Base-by-base conservation (phyloP, 2,888 invertebrate species). In the Hemistola chrysoprasaria region DNA sequence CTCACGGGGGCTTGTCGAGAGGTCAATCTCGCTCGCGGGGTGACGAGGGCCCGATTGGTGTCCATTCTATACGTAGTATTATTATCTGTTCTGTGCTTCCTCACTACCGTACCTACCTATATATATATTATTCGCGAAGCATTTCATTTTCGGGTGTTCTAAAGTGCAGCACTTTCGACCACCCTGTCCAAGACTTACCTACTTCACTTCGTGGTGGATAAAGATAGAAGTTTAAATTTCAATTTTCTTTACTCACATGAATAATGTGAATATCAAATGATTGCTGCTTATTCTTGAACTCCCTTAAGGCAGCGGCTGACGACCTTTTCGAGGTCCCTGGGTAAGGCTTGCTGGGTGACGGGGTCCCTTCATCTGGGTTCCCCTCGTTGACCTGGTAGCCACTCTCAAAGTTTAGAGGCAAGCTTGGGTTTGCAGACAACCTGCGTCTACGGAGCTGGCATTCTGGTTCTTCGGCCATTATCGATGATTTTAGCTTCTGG, bases 241-340 rank as follows among this genome's bases (percentile, higher is more conserved):
- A n/a, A n/a, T n/a, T n/a, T n/a, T n/a, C n/a, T 8, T 8, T 8
- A 37, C 23, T 38, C 26, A 44, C 36, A 16, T 40, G 34, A 39
- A 34, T 42, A 53, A 87, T 87, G 70, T 88, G 87, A 50, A 90
- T 80, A 55, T 90, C 90, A 62, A 90, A 87, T 3, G 88, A 88
- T 55, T 83, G 85, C 52, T 88, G 88, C 43, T 87, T 87, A 62
- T 86, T 88, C 53, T 87, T 81, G 56, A 81, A 90, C 35, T 89
- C 85, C 8, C 75, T 59, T 5, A 87, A 61, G 2, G 82, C 72
- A 22, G 79, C 69, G 1, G 80, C 71, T 16, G 74, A 68, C 3
- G 64, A 70, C 26, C 64, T 53, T 24, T 71, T 71, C 3, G 79
- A 65, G 6, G 77, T 58, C n/a, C 71, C 65, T 8, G 78, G 71